Conservation (phyloP, 2,113 vertebrate species). For the Chrysochloris asiatica region DNA sequence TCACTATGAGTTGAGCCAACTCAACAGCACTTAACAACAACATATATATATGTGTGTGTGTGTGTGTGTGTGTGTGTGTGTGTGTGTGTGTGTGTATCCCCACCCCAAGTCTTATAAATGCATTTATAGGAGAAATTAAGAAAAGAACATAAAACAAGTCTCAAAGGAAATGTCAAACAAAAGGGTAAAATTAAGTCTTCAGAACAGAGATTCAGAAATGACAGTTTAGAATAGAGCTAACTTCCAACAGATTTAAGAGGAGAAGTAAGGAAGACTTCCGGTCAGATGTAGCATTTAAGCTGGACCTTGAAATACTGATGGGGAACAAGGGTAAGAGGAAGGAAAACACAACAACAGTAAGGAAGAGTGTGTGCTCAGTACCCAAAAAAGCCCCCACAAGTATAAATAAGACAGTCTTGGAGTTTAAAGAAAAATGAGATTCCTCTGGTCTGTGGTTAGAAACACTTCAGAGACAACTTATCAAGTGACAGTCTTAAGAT, state of each 20-base stretch:
- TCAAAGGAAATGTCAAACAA: not conserved
- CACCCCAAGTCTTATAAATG: too few relatives aligned
- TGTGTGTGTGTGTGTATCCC: too few relatives aligned
- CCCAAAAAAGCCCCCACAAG: not conserved
- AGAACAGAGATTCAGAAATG: too few relatives aligned
- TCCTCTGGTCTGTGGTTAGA: not conserved
- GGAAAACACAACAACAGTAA: not conserved
- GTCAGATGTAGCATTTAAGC: not conserved
- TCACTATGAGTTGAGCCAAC: too few relatives aligned
- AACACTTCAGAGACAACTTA: not conserved
- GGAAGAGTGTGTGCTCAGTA: not conserved
- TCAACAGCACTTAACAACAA: too few relatives aligned
- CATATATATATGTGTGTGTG: too few relatives aligned
- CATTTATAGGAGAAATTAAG: constrained; percentile 1
- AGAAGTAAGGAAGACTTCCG: not conserved
- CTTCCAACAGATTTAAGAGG: not conserved
- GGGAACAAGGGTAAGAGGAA: not conserved
- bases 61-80: too few relatives aligned
- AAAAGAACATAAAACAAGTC: not conserved
- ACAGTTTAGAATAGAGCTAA: not conserved
- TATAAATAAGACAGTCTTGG: not conserved
- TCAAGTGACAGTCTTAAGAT: not conserved
- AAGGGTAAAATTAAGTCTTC: not conserved
- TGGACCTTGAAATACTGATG: not conserved
- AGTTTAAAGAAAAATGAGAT: not conserved